phyloP scores from a whole-genome alignment of 2,888 invertebrate genomes.

The Pyrrhosoma nymphula region DNA sequence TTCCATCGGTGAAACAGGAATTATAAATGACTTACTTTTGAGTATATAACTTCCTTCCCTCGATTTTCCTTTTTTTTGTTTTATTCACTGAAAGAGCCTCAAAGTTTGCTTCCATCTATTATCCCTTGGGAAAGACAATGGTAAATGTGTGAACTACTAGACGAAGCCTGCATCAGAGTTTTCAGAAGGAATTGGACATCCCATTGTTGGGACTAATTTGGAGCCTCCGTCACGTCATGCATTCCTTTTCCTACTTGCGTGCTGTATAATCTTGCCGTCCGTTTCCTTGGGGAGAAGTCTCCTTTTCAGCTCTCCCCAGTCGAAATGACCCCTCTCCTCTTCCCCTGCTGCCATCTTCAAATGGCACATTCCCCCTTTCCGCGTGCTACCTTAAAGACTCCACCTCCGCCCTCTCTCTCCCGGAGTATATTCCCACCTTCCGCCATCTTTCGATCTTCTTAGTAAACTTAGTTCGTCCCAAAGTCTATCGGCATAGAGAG shows the following conservation, averaged over 20 bases:
- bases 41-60: too few species aligned
- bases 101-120: too few species aligned
- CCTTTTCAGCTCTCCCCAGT: background rate
- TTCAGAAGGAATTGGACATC: background rate
- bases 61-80: too few species aligned
- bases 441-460: background rate
- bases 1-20: too few species aligned
- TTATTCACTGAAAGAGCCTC: too few species aligned
- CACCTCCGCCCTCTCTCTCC: background rate
- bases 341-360: background rate
- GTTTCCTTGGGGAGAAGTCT: background rate
- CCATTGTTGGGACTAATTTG: slow-evolving; percentile 1
- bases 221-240: background rate
- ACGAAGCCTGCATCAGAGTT: background rate
- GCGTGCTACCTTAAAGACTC: background rate
- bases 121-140: background rate
- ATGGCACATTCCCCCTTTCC: background rate
- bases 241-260: background rate
- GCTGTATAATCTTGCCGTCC: background rate
- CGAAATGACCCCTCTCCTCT: background rate
- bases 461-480: slow-evolving; percentile 50
- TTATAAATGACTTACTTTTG: too few species aligned
- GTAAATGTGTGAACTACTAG: background rate
- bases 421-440: background rate
- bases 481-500: background rate